Percentiles rank a stretch among this genome's conserved stretches.
Evolutionary conservation across 2,888 invertebrate species (phyloP).

Genomic region (Hetaerina titia): DNA sequence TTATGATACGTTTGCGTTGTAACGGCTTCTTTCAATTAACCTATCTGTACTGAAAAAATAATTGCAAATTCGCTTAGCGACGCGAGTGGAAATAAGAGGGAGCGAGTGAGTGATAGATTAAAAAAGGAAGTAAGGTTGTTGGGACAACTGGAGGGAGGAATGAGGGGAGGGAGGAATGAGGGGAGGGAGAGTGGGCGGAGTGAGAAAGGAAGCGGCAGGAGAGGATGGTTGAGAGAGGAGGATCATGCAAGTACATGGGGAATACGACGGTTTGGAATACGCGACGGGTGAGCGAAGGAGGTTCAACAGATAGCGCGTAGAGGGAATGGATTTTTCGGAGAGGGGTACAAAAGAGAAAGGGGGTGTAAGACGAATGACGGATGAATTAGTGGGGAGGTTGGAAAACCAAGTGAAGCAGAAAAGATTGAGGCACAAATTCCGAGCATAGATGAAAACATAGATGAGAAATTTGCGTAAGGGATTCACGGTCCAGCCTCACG

Average conservation of each 20-base stretch:
- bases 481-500: no score
- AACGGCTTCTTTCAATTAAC: no score
- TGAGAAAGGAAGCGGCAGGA: neutral
- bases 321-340: neutral
- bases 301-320: neutral
- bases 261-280: neutral
- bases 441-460: no score
- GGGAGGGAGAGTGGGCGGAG: neutral
- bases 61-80: no score
- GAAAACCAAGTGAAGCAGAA: neutral
- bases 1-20: no score
- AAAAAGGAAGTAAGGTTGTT: no score
- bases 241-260: neutral
- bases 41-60: no score
- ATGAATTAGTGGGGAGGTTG: neutral
- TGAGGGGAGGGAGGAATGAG: neutral
- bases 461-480: no score
- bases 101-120: no score
- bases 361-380: neutral
- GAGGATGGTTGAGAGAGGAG: neutral
- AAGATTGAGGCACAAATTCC: neutral
- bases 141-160: neutral
- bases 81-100: no score
- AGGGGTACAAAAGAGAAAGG: neutral
- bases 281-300: conserved; percentile 15